These are phyloP conservation scores for Sarcophaga subvicina DNA, from an alignment of 2,888 invertebrate genomes.

Conservation along the genomic window DNA sequence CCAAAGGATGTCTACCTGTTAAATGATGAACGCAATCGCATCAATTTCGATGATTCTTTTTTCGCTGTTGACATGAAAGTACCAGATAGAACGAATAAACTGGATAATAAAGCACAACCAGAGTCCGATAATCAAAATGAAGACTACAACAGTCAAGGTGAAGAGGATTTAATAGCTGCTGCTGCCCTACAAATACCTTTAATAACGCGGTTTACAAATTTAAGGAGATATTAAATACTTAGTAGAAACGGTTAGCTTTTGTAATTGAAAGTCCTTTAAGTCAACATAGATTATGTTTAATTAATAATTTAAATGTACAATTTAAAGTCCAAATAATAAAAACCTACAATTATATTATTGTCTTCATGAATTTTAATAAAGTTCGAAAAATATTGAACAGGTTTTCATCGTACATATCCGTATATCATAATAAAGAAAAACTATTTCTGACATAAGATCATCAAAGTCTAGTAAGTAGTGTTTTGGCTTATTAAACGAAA, in stretches of 20 bases:
- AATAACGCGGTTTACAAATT: slow-evolving; percentile 54
- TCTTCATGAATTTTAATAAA: too few relatives aligned
- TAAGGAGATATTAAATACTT: slow-evolving; percentile 52
- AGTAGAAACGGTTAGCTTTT: slow-evolving; percentile 18
- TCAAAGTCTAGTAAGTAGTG: too few relatives aligned
- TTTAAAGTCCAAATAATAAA: slow-evolving; percentile 52
- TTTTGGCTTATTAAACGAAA: too few relatives aligned
- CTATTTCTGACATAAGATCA: too few relatives aligned
- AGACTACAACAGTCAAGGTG: slow-evolving; percentile 68
- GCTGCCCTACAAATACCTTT: slow-evolving; percentile 71
- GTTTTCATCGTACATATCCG: too few relatives aligned
- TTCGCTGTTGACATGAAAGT: slow-evolving; percentile 78
- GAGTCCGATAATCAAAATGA: slow-evolving; percentile 53
- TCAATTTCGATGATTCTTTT: slow-evolving; percentile 79
- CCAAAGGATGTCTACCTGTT: slow-evolving; percentile 75
- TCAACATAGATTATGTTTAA: slow-evolving; percentile 39
- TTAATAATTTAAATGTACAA: slow-evolving; percentile 43
- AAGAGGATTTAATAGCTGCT: slow-evolving; percentile 76
- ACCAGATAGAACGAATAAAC: slow-evolving; percentile 76
- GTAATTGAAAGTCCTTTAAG: slow-evolving; percentile 28
- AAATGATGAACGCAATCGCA: slow-evolving; percentile 77
- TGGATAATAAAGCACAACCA: slow-evolving; percentile 71
- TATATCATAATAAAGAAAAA: too few relatives aligned
- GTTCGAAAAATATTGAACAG: too few relatives aligned
- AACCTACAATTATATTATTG: not conserved